phyloP scores from a whole-genome alignment of 2,888 invertebrate species.

The Metopia argyrocephala region DNA sequence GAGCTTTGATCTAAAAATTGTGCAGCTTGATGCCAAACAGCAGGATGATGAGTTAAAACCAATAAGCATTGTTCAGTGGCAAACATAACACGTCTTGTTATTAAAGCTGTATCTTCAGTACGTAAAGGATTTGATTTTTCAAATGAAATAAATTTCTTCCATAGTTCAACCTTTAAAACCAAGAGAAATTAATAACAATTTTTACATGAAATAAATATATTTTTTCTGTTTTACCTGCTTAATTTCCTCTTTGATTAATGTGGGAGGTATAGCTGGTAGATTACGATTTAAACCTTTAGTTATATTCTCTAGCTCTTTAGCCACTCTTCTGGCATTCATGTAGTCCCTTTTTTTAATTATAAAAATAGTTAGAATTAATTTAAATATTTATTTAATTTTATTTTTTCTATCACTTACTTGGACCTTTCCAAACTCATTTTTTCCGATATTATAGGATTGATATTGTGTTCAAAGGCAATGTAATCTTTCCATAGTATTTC shows the following conservation, averaged over 20 bases:
- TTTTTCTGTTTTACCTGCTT: slow-evolving; percentile 85
- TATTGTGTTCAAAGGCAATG: slow-evolving; percentile 95
- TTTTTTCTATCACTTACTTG: slow-evolving; percentile 70
- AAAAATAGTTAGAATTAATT: neutral
- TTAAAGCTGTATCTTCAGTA: slow-evolving; percentile 95
- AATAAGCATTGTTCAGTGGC: slow-evolving; percentile 98
- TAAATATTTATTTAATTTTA: neutral
- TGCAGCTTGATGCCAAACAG: slow-evolving; percentile 99
- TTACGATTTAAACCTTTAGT: slow-evolving; percentile 97
- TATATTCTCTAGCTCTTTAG: slow-evolving; percentile 96
- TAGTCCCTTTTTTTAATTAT: slow-evolving; percentile 86
- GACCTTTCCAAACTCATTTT: slow-evolving; percentile 98
- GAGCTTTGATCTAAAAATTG: slow-evolving; percentile 97
- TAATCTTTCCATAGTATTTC: slow-evolving; percentile 99
- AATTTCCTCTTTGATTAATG: slow-evolving; percentile 91
- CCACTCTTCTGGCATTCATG: slow-evolving; percentile 97
- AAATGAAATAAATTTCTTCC: slow-evolving; percentile 99
- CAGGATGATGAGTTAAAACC: slow-evolving; percentile 97
- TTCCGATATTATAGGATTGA: slow-evolving; percentile 89
- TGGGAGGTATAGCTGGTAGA: slow-evolving; percentile 97
- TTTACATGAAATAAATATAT: neutral
- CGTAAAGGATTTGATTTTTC: slow-evolving; percentile 97
- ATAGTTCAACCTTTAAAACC: slow-evolving; percentile 88
- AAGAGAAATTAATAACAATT: slow-evolving; percentile 20
- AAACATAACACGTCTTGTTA: slow-evolving; percentile 97